Evolutionary conservation across 2,113 vertebrate species (phyloP).

Genomic region (Cichladusa arquata): DNA sequence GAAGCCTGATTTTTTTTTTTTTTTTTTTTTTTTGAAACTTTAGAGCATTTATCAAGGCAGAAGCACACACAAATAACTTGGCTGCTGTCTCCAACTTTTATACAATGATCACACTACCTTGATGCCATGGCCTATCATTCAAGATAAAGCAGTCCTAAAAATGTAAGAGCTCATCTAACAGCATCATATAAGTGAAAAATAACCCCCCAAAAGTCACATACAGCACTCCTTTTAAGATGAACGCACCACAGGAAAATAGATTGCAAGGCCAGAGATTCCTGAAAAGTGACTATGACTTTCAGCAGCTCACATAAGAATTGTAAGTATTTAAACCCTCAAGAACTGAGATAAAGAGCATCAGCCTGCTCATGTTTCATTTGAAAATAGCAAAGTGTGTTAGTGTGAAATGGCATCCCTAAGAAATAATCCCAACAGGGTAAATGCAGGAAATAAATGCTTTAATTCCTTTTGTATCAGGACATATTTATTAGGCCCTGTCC

Average conservation of each 20-base stretch:
- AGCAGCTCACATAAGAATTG: neutral
- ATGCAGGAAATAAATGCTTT: neutral
- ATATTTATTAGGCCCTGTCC: neutral
- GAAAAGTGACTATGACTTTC: neutral
- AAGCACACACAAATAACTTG: neutral
- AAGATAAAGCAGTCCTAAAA: neutral
- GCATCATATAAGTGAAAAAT: neutral
- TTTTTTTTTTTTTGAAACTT: too few relatives aligned
- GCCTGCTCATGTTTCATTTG: neutral
- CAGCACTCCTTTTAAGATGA: neutral
- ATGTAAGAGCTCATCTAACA: neutral
- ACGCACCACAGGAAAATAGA: neutral
- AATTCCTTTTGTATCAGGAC: neutral
- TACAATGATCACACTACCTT: neutral
- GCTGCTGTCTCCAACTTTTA: neutral
- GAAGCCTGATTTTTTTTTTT: neutral
- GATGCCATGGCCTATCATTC: neutral
- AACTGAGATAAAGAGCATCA: neutral
- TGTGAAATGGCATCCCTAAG: neutral
- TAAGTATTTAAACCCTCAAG: neutral
- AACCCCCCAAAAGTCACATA: neutral
- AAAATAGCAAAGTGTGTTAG: neutral
- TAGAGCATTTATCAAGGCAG: too few relatives aligned
- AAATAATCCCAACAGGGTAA: neutral
- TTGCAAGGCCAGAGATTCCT: neutral